A percentile compares a stretch with the other conserved stretches of the same genome.
Conservation (phyloP, 2,113 vertebrate species). For the Melanocharis versteri region DNA sequence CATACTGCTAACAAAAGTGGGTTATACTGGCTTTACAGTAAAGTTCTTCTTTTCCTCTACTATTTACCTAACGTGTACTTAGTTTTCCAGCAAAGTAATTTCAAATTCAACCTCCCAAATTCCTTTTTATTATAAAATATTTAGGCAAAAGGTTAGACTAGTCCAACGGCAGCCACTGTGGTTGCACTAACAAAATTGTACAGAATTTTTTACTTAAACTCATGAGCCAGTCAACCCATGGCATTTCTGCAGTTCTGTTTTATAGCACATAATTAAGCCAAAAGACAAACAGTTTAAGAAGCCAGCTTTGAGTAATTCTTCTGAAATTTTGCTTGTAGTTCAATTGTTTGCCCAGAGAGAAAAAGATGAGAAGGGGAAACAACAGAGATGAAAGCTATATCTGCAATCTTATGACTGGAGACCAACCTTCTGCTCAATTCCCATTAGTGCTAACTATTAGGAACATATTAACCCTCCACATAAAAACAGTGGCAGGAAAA, state of each 20-base stretch:
- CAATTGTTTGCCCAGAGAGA: background rate
- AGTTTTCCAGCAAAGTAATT: background rate
- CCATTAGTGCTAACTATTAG: background rate
- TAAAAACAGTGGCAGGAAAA: background rate
- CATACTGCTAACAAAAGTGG: background rate
- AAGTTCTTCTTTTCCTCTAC: background rate
- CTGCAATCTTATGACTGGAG: background rate
- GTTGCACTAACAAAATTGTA: background rate
- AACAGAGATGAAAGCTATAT: background rate
- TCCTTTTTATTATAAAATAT: background rate
- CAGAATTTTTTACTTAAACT: background rate
- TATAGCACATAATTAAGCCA: rapidly evolving
- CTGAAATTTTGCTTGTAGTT: background rate
- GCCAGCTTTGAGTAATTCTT: background rate
- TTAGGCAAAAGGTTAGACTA: background rate
- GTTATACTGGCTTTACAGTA: background rate
- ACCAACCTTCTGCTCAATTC: background rate
- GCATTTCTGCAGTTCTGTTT: background rate
- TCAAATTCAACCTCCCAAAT: background rate
- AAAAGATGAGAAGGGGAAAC: background rate
- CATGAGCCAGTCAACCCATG: background rate
- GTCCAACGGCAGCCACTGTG: background rate
- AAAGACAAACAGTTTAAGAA: background rate
- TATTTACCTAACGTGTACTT: background rate
- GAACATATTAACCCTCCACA: background rate